Evolutionary conservation across 2,797 vertebrate species (phyloP), one percentile per base, ranked within the genome.

Genomic region (Malacoctenus gilli): DNA sequence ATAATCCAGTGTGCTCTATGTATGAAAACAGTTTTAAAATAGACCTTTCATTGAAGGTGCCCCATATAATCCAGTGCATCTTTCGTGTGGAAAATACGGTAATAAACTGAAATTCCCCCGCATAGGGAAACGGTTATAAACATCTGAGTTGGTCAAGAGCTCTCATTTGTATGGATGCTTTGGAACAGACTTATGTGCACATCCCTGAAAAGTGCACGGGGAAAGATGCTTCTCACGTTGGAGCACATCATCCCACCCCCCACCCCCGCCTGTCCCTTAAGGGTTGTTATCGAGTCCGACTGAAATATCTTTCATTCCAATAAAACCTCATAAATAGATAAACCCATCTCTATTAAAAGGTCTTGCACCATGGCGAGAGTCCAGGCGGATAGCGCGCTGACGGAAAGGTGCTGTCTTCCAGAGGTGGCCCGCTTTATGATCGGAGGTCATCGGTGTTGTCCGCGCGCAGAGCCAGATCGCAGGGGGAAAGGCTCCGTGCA

Each of bases 301-400:
- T 28, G 69, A 70, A 70, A 76, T 70, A 68, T 72, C 57, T 56
- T 22, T 57, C 65, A 48, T 19, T 42, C 49, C 54, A 63, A 64
- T 75, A 79, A 69, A 78, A 79, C 67, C 64, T 60, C 54, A 75
- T 73, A 77, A 84, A 80, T 37, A 75, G 68, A 79, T 80, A 71
- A 80, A 66, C 49, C 74, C 66, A 75, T 80, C 63, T 77, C 62
- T 67, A 79, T 79, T 79, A 79, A 80, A 71, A 43, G 59, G 68
- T 54, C 44, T 52, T 57, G 34, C 69, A 70, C 12, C 21, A 59
- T 66, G 74, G 68, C 65, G 5, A 25, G 25, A 14, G 68, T 79
- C 56, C 68, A 68, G 75, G 51, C n/a, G n/a, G 70, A 75, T 77
- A 71, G 58, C 25, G 21, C 3, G 16, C 36, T 2, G 16, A 74